These are phyloP conservation scores for Biston stratarius DNA, from an alignment of 2,888 invertebrate species.

Conservation along the genomic window DNA sequence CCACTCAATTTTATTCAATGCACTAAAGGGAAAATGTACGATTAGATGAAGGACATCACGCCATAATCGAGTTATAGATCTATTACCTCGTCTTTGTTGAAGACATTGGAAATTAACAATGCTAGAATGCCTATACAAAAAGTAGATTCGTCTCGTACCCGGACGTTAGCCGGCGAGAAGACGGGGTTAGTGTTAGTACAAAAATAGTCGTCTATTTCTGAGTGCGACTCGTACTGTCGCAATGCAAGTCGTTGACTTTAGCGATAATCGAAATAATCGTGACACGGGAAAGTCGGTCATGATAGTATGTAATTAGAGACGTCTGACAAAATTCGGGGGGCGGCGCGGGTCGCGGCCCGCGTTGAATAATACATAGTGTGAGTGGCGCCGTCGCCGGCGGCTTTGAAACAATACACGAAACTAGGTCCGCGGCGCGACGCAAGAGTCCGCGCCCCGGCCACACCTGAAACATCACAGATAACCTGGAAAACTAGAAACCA, in stretches of 20 bases:
- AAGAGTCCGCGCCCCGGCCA: conserved; percentile 43
- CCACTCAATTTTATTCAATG: not conserved
- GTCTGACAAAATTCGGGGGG: conserved; percentile 77
- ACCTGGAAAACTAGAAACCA: conserved; percentile 55
- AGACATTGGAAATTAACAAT: not conserved
- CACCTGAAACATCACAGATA: conserved; percentile 51
- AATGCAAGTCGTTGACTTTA: conserved; percentile 63
- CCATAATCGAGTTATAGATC: not conserved
- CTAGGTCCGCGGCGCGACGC: conserved; percentile 64
- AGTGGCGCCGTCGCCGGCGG: conserved; percentile 58
- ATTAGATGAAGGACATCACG: not conserved
- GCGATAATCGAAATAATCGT: conserved; percentile 69
- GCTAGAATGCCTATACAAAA: conserved; percentile 6
- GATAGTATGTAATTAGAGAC: conserved; percentile 78
- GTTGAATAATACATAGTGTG: conserved; percentile 78
- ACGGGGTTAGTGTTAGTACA: conserved; percentile 43
- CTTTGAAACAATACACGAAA: conserved; percentile 68
- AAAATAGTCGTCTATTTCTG: conserved; percentile 48
- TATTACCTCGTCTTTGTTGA: not conserved
- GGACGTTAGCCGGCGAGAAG: conserved; percentile 41
- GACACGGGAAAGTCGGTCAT: conserved; percentile 75
- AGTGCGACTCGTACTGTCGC: conserved; percentile 54
- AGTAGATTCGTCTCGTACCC: conserved; percentile 30
- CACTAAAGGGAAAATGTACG: not conserved
- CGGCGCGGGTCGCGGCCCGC: conserved; percentile 73